These are phyloP conservation scores for Andrena haemorrhoa DNA, from an alignment of 2,888 invertebrate genomes.

Conservation along the genomic window DNA sequence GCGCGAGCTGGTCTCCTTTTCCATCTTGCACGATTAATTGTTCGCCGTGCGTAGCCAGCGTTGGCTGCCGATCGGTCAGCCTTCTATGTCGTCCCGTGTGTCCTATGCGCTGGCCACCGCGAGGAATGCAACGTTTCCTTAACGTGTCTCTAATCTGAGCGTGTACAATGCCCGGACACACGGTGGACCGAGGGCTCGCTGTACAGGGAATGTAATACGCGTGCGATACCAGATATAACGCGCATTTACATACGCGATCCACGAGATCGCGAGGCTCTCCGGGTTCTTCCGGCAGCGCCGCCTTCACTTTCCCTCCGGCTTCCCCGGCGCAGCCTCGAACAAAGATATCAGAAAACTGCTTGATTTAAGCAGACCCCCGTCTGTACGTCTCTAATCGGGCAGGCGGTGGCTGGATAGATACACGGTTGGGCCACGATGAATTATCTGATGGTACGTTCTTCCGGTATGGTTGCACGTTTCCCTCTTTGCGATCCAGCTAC, in stretches of 20 bases:
- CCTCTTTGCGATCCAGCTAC: not conserved
- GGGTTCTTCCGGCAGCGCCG: slow-evolving; percentile 42
- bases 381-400: slow-evolving; percentile 5
- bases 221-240: slow-evolving; percentile 50
- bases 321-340: not conserved
- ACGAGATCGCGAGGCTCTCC: slow-evolving; percentile 2
- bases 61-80: slow-evolving; percentile 31
- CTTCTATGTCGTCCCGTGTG: not conserved
- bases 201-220: slow-evolving; percentile 38
- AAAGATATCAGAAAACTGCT: slow-evolving; percentile 29
- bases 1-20: slow-evolving; percentile 59
- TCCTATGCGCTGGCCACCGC: slow-evolving; percentile 8
- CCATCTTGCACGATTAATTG: slow-evolving; percentile 71
- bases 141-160: slow-evolving; percentile 41
- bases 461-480: slow-evolving; percentile 10
- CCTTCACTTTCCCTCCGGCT: slow-evolving; percentile 33
- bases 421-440: not conserved
- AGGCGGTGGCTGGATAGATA: not conserved
- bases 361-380: slow-evolving; percentile 9
- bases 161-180: slow-evolving; percentile 36
- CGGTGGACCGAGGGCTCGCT: not conserved
- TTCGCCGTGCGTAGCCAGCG: slow-evolving; percentile 39
- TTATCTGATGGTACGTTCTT: slow-evolving; percentile 5
- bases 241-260: slow-evolving; percentile 51
- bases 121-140: slow-evolving; percentile 48